phyloP scores from a whole-genome alignment of 2,888 invertebrate species.

The Philhelius pedissequus region DNA sequence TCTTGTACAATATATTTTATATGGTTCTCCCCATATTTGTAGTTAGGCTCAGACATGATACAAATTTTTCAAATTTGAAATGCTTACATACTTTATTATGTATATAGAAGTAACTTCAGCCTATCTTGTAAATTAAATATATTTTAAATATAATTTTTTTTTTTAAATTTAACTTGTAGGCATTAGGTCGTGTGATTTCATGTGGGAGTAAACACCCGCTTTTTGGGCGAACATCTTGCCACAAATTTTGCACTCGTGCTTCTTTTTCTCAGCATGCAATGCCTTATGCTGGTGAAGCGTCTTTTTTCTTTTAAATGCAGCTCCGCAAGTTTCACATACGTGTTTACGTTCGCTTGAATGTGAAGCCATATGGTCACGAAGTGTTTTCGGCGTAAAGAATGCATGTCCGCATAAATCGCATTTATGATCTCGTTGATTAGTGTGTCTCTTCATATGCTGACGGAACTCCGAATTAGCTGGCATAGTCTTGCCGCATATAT shows the following conservation, averaged over 20 bases:
- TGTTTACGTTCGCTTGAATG: slow-evolving; percentile 45
- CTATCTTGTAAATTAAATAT: not conserved
- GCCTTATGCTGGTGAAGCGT: slow-evolving; percentile 44
- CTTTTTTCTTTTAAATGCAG: slow-evolving; percentile 48
- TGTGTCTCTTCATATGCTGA: slow-evolving; percentile 48
- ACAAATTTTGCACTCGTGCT: slow-evolving; percentile 53
- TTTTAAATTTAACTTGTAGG: not conserved
- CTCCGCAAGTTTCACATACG: slow-evolving; percentile 46
- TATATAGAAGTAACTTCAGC: not conserved
- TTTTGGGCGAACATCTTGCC: slow-evolving; percentile 49
- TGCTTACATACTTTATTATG: not conserved
- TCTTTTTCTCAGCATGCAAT: slow-evolving; percentile 37
- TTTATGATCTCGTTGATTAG: slow-evolving; percentile 48
- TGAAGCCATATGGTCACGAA: slow-evolving; percentile 44
- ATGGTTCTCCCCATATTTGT: too few relatives aligned
- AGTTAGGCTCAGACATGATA: too few relatives aligned
- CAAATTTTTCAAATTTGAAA: not conserved
- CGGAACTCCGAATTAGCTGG: slow-evolving; percentile 15
- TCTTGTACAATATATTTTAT: too few relatives aligned
- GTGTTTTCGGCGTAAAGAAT: slow-evolving; percentile 26
- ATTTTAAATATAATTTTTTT: not conserved
- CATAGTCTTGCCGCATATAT: slow-evolving; percentile 33
- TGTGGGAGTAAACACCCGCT: slow-evolving; percentile 45
- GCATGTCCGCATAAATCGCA: slow-evolving; percentile 40
- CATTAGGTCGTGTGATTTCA: slow-evolving; percentile 47